Conservation (phyloP, 1,140 invertebrate species). For the Drosophila tani region DNA sequence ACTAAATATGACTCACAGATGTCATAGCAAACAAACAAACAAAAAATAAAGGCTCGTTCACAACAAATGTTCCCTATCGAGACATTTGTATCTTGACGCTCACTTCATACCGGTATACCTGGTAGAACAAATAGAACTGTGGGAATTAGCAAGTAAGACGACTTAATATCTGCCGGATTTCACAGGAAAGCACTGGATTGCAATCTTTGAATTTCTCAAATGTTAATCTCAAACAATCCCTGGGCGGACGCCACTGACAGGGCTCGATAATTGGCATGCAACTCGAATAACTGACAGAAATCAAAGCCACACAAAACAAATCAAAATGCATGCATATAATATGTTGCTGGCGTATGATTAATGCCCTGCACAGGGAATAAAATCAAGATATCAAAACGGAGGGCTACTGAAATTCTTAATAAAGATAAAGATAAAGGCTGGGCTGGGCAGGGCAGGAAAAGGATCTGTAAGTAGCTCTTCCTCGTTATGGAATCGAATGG, state of each 20-base stretch:
- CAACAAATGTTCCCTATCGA: too few relatives aligned
- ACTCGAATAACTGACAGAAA: slow-evolving; percentile 65
- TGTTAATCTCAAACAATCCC: slow-evolving; percentile 11
- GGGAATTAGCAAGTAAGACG: background rate
- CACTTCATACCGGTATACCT: too few relatives aligned
- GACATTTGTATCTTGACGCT: too few relatives aligned
- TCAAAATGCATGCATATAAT: slow-evolving; percentile 69
- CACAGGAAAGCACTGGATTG: slow-evolving; percentile 6
- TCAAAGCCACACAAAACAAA: slow-evolving; percentile 76
- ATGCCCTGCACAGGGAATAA: slow-evolving; percentile 66
- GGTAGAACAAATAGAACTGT: too few relatives aligned
- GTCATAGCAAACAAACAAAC: too few relatives aligned
- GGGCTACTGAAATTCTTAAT: slow-evolving; percentile 82
- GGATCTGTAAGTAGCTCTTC: slow-evolving; percentile 58
- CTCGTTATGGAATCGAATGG: slow-evolving; percentile 23
- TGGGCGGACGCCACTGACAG: slow-evolving; percentile 5
- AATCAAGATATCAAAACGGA: slow-evolving; percentile 80
- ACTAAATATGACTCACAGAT: too few relatives aligned
- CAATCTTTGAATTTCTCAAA: slow-evolving; percentile 14
- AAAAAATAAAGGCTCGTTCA: too few relatives aligned
- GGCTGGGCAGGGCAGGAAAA: slow-evolving; percentile 53
- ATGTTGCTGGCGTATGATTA: slow-evolving; percentile 66
- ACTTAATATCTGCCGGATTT: slow-evolving; percentile 7
- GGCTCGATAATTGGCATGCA: slow-evolving; percentile 73
- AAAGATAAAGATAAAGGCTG: slow-evolving; percentile 59